These are phyloP conservation scores for Littorina saxatilis DNA, from an alignment of 1,140 invertebrate species.

Conservation along the genomic window DNA sequence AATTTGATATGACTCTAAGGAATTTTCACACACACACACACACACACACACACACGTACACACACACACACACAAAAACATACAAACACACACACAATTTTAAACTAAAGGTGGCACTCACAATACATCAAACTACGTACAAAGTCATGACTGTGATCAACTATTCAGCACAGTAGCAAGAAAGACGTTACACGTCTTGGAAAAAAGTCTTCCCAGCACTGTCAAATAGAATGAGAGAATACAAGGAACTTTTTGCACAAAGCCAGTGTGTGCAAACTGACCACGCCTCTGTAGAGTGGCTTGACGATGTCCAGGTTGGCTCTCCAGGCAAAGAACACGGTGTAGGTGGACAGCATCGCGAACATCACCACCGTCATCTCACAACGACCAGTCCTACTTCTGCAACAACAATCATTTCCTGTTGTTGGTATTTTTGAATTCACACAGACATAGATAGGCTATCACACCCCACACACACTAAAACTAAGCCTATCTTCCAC, in stretches of 20 bases:
- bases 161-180: too few relatives aligned
- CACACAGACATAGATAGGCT: too few relatives aligned
- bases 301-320: slow-evolving; percentile 70
- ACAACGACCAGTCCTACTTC: background rate
- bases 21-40: background rate
- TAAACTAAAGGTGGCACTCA: too few relatives aligned
- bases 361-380: slow-evolving; percentile 41
- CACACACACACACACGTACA: background rate
- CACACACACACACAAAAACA: background rate
- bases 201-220: too few relatives aligned
- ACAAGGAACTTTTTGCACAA: too few relatives aligned
- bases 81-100: too few relatives aligned
- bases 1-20: too few relatives aligned
- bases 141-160: too few relatives aligned
- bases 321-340: slow-evolving; percentile 70
- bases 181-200: too few relatives aligned
- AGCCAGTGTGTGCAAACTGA: slow-evolving; percentile 58
- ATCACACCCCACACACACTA: too few relatives aligned
- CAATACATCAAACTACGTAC: too few relatives aligned
- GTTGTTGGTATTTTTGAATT: background rate
- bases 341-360: slow-evolving; percentile 55
- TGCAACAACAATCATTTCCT: slow-evolving; percentile 15
- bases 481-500: background rate
- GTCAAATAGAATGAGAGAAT: too few relatives aligned
- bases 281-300: slow-evolving; percentile 68